These are phyloP conservation scores for Pionites leucogaster DNA, from an alignment of 2,113 vertebrate genomes.

Conservation along the genomic window DNA sequence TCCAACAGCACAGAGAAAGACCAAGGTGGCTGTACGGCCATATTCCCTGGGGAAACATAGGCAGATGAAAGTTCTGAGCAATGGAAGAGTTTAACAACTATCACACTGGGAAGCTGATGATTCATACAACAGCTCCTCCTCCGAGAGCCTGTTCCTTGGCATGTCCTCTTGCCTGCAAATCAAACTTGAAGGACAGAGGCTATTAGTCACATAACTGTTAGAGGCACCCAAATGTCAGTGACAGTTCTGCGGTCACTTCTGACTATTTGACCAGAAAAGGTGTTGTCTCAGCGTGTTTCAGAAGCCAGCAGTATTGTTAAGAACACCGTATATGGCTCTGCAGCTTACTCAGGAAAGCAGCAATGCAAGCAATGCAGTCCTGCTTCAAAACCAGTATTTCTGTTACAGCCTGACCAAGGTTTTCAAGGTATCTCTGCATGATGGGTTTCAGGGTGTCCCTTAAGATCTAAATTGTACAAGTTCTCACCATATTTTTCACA, in stretches of 20 bases:
- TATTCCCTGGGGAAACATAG: rapidly evolving
- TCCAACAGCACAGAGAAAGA: background rate
- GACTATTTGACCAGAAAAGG: background rate
- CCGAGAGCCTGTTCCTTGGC: background rate
- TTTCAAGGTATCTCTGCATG: background rate
- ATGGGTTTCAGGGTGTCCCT: background rate
- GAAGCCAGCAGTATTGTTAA: background rate
- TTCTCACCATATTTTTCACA: background rate
- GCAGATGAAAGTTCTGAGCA: background rate
- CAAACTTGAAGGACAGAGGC: background rate
- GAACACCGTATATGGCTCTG: background rate
- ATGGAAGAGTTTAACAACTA: background rate
- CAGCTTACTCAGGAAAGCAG: background rate
- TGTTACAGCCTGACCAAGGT: background rate
- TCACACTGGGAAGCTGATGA: background rate
- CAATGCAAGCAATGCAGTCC: background rate
- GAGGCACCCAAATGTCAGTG: background rate
- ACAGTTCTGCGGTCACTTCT: background rate
- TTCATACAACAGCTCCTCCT: background rate
- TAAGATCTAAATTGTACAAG: background rate
- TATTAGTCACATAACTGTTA: background rate
- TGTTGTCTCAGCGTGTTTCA: background rate
- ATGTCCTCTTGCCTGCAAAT: background rate
- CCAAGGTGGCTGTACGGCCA: background rate
- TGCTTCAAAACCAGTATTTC: background rate